Percentiles rank a stretch among this genome's conserved stretches.
Evolutionary conservation across 2,113 vertebrate species (phyloP).

Genomic region (Caretta caretta): DNA sequence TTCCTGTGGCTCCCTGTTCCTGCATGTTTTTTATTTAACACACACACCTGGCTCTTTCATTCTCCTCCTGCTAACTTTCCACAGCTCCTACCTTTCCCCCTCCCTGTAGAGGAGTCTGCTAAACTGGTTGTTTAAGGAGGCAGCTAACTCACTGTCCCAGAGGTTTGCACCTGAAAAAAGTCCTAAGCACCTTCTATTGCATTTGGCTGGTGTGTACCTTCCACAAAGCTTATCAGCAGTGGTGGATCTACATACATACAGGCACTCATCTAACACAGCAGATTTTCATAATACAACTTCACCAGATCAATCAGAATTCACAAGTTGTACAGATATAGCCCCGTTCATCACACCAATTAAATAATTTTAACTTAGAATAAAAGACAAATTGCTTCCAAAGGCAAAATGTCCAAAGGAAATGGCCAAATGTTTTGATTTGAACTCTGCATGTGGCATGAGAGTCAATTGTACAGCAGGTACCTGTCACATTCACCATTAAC

Average conservation of each 20-base stretch:
- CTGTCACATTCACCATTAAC: background rate
- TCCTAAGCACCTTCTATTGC: background rate
- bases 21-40: no score
- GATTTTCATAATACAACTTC: background rate
- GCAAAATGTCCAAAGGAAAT: conserved; percentile 61
- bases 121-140: background rate
- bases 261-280: background rate
- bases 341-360: background rate
- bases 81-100: background rate
- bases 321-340: no score
- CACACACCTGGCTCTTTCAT: no score
- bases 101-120: background rate
- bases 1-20: background rate
- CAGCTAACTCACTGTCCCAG: background rate
- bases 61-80: background rate
- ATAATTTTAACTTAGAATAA: conserved; percentile 40
- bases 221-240: no score
- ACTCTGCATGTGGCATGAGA: background rate
- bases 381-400: background rate
- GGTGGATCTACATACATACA: no score
- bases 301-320: no score
- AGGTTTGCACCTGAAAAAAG: background rate
- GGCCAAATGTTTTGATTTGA: conserved; percentile 43
- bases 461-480: background rate
- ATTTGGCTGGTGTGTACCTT: no score